phyloP scores from a whole-genome alignment of 2,888 invertebrate genomes.

The Xanthorhoe designata region DNA sequence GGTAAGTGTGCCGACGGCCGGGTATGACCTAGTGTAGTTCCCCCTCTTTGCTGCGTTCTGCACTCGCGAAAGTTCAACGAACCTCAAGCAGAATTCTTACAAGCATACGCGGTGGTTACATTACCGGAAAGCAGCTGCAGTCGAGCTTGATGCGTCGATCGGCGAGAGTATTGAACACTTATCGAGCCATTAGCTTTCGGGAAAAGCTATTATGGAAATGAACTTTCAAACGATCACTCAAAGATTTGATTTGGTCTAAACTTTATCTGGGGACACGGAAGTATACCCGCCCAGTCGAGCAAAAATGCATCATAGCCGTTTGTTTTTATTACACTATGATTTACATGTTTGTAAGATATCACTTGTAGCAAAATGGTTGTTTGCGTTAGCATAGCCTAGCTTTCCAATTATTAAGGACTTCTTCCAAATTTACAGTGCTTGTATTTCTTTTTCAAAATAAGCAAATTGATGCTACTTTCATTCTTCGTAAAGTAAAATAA shows the following conservation, averaged over 20 bases:
- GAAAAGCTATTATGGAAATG: slow-evolving; percentile 17
- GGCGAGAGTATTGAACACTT: slow-evolving; percentile 28
- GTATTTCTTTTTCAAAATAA: not conserved
- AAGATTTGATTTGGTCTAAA: not conserved
- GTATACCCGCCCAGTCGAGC: too few relatives aligned
- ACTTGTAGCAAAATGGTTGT: too few relatives aligned
- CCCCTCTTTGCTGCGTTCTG: slow-evolving; percentile 80
- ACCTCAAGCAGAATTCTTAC: slow-evolving; percentile 82
- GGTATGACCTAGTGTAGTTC: slow-evolving; percentile 81
- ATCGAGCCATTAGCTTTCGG: slow-evolving; percentile 2
- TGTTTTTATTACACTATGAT: too few relatives aligned
- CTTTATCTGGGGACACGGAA: too few relatives aligned
- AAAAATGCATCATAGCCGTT: too few relatives aligned
- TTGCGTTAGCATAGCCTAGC: too few relatives aligned
- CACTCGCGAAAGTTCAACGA: slow-evolving; percentile 84
- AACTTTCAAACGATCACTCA: slow-evolving; percentile 2
- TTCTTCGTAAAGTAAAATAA: not conserved
- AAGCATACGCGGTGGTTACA: slow-evolving; percentile 82
- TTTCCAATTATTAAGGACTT: too few relatives aligned
- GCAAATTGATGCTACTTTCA: not conserved
- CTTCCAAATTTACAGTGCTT: not conserved
- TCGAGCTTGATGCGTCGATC: slow-evolving; percentile 46
- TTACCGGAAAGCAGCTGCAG: slow-evolving; percentile 83
- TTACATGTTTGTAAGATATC: not conserved
- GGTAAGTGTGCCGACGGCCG: slow-evolving; percentile 85